Base-by-base conservation (phyloP, 2,888 invertebrate genomes). In the Lithophane leautieri region DNA sequence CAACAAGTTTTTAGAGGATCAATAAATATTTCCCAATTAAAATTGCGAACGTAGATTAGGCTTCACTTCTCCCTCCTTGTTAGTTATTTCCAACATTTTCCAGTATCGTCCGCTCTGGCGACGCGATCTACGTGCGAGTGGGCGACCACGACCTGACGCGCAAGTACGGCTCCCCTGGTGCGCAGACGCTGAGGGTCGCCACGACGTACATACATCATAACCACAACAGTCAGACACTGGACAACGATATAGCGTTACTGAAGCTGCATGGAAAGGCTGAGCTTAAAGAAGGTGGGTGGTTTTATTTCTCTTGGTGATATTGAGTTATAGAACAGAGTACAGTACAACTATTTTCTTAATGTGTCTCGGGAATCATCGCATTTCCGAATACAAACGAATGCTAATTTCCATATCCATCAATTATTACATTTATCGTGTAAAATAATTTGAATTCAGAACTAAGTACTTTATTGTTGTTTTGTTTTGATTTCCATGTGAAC, bases 161-260 rank as follows among this genome's bases (percentile, higher is more conserved):
- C 77, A 98, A 99, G 93, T 98, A 98, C 92, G 99, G 99, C 50
- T 99, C 98, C 86, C 98, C 98, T 0, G 99, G 98, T 16, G 99
- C 99, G 0, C 99, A 99, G 95, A 99, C 99, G 0, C 95, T 99
- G 34, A 97, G 98, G 25, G 99, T 99, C 3, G 98, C 98, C 72
- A 99, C 99, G 71, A 99, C 99, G 0, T 99, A 99, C 93, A 99
- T 99, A 81, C 99, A 99, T 91, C 99, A 99, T 94, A 99, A 99
- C 95, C 99, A 99, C 96, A 99, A 99, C 94, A 98, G 98, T 87
- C 99, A 99, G 94, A 99, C 99, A 1, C 95, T 99, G 85, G 99
- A 99, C 93, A 99, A 99, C 90, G 99, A 99, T 90, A 99, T 99
- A 82, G 99, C 99, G 1, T 93, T 99, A 79, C 96, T 99, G 19